Conservation (phyloP, 2,113 vertebrate species). For the Plectropomus leopardus region DNA sequence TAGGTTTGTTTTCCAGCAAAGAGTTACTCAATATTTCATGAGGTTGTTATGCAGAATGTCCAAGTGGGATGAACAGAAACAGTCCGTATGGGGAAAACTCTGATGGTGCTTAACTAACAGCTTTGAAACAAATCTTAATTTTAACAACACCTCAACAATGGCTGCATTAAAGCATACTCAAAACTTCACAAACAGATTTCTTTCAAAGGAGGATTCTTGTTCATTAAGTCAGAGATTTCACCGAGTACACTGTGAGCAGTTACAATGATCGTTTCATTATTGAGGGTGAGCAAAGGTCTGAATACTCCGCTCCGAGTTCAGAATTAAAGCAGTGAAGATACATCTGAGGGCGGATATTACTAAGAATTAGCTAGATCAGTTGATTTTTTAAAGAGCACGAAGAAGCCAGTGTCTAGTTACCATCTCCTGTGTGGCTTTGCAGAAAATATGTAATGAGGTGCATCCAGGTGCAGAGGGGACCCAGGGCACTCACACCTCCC, state of each 20-base stretch:
- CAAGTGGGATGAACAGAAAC: slow-evolving; percentile 11
- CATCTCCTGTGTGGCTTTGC: slow-evolving; percentile 33
- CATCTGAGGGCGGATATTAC: not conserved
- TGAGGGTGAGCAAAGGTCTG: not conserved
- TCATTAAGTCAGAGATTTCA: not conserved
- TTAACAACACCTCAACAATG: not conserved
- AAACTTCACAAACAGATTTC: not conserved
- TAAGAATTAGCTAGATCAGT: not conserved
- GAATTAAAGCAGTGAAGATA: slow-evolving; percentile 10
- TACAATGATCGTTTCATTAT: not conserved
- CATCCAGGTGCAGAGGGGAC: slow-evolving; percentile 39
- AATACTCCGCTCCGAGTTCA: slow-evolving; percentile 1
- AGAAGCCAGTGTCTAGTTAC: slow-evolving; percentile 24
- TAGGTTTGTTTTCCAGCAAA: slow-evolving; percentile 44
- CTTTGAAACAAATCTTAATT: slow-evolving; percentile 1
- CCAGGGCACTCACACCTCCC: slow-evolving; percentile 33
- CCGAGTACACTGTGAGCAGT: not conserved
- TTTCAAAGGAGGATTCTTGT: not conserved
- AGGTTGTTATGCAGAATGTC: slow-evolving; percentile 41
- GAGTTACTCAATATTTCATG: slow-evolving; percentile 59
- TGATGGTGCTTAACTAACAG: not conserved
- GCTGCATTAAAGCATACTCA: not conserved
- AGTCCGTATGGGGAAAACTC: slow-evolving; percentile 1
- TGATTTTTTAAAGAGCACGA: slow-evolving; percentile 8
- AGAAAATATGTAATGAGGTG: slow-evolving; percentile 47